Evolutionary conservation across 2,888 invertebrate genomes (phyloP), one percentile per base, ranked within the genome.

Genomic region (Pammene fasciana): DNA sequence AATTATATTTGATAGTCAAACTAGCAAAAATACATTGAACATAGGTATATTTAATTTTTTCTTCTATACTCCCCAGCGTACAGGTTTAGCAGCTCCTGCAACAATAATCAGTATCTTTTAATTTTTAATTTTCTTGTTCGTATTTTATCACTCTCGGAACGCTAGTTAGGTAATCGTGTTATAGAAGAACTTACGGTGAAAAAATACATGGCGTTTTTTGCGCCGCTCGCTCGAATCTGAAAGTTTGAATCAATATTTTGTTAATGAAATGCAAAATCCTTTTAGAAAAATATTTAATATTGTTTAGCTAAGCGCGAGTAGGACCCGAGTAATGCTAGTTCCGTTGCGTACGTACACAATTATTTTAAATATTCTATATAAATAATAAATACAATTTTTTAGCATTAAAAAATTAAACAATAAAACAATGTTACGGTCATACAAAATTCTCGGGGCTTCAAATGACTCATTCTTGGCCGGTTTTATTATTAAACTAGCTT

Each of bases 221-320:
- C 70, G 70, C 34, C 65, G 54, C 41, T 70, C 65, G 11, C 60
- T 45, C 34, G 60, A 65, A 55, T 5, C 70, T 65, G 56, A 43
- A 68, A 68, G 6, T 26, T 48, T 26, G 11, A 61, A 38, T 56
- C 4, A 54, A 52, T 26, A 52, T 43, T 34, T 59, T 41, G 10
- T 18, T 50, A 66, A 66, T 57, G 14, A 48, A 38, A 56, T 38
- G 36, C 55, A 26, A 64, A 64, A 45, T 43, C 36, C 36, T 34
- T 52, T 11, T 61, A 45, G 34, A 14, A 4, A 6, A 48, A 46
- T 36, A 14, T 46, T 36, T 14, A 36, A 36, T 34, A 60, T n/a
- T n/a, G 14, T 36, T 14, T 48, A 16, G 11, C 14, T 7, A 16
- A 16, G 6, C 10, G 3, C 16, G 8, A 48, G 8, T 48, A 5